phyloP scores from a whole-genome alignment of 2,888 invertebrate species.

The Scaeva pyrastri region DNA sequence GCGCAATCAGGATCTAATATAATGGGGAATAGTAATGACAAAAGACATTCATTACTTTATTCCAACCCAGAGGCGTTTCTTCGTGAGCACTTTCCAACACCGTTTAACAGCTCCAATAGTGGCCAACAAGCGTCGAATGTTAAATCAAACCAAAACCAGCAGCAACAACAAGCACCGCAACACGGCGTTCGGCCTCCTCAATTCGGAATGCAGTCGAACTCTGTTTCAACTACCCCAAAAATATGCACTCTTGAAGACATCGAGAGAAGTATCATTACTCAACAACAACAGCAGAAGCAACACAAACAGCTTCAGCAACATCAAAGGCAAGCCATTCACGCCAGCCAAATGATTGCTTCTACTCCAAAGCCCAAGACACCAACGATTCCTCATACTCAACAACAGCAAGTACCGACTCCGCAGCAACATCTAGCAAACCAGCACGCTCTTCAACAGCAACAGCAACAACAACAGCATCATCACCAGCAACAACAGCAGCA shows the following conservation, averaged over 20 bases:
- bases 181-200: conserved; percentile 71
- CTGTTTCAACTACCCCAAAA: conserved; percentile 78
- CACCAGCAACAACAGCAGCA: conserved; percentile 64
- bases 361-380: conserved; percentile 77
- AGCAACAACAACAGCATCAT: conserved; percentile 76
- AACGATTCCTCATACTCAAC: conserved; percentile 70
- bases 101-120: conserved; percentile 77
- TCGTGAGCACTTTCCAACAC: conserved; percentile 80
- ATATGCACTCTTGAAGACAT: conserved; percentile 83
- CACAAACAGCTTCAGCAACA: conserved; percentile 77
- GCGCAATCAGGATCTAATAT: conserved; percentile 54
- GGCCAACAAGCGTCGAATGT: conserved; percentile 65
- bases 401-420: conserved; percentile 51
- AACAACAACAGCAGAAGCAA: conserved; percentile 81
- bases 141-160: conserved; percentile 43
- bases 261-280: conserved; percentile 83
- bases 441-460: conserved; percentile 77
- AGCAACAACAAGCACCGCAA: conserved; percentile 36
- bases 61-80: conserved; percentile 79
- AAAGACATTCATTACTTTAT: conserved; percentile 53
- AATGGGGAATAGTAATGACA: conserved; percentile 63
- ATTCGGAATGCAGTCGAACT: conserved; percentile 77
- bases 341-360: conserved; percentile 74
- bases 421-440: conserved; percentile 77
- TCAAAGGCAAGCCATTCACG: conserved; percentile 70